A percentile compares a stretch with the other conserved stretches of the same genome.
Evolutionary conservation across 35 echinoderm and acorn worm species (phyloP).

Genomic region (Heliocidaris tuberculata): DNA sequence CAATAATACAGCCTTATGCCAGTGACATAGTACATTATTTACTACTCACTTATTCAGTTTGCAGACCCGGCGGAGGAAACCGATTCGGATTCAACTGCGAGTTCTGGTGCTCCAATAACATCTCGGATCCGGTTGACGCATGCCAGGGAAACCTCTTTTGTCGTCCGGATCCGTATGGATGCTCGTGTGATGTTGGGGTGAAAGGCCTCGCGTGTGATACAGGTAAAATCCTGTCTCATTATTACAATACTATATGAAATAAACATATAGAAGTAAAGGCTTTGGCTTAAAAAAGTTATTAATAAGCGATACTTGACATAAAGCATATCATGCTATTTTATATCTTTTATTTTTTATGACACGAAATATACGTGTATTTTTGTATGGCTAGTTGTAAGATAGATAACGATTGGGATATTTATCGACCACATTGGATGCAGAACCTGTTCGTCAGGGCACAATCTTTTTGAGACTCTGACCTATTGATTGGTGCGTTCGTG

Average conservation of each 20-base stretch:
- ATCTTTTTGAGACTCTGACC: no score
- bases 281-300: background rate
- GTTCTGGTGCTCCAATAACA: background rate
- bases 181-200: constrained; percentile 19
- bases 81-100: background rate
- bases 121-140: background rate
- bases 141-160: background rate
- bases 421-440: background rate
- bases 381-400: no score
- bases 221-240: background rate
- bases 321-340: background rate
- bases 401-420: background rate
- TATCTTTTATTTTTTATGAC: background rate
- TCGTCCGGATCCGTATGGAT: constrained; percentile 20
- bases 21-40: background rate
- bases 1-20: background rate
- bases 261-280: background rate
- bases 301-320: background rate
- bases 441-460: background rate
- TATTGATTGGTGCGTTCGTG: no score
- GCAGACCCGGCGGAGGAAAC: background rate
- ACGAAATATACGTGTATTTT: background rate
- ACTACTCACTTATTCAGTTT: constrained; percentile 13
- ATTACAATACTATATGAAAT: background rate
- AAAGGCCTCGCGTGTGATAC: background rate